Conservation (phyloP, 1,140 invertebrate genomes). For the Trachelipus rathkii region DNA sequence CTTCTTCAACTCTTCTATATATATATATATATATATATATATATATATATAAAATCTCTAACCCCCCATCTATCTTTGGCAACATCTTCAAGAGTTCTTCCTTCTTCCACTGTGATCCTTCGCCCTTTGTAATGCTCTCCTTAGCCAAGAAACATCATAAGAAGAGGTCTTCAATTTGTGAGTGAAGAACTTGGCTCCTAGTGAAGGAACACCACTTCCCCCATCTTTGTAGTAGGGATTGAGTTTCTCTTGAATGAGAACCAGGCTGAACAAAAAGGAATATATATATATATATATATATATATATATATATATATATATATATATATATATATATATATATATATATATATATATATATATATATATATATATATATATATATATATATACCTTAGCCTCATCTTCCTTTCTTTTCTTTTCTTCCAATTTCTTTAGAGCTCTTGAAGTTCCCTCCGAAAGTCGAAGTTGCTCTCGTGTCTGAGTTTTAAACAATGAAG, state of each 20-base stretch:
- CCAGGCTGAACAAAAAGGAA: conserved; percentile 53
- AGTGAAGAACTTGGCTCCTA: conserved; percentile 42
- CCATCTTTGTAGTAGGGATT: conserved; percentile 92
- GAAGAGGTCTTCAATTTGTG: conserved; percentile 47
- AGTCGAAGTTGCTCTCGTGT: conserved; percentile 20
- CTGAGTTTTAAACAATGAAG: conserved; percentile 22
- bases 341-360: not conserved
- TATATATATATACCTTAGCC: not conserved
- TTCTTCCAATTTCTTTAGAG: conserved; percentile 10
- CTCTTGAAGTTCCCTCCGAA: conserved; percentile 4
- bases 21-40: too few species aligned
- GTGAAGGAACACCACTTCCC: conserved; percentile 69
- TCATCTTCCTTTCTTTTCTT: not conserved
- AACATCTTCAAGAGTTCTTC: conserved; percentile 58
- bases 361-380: not conserved
- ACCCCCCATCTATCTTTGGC: conserved; percentile 61
- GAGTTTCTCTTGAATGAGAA: conserved; percentile 68
- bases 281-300: not conserved
- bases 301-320: not conserved
- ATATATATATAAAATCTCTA: too few species aligned
- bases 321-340: conserved; percentile 7
- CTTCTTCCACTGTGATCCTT: conserved; percentile 59
- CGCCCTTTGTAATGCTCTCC: conserved; percentile 57
- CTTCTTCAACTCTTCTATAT: too few species aligned
- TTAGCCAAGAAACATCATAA: conserved; percentile 54